phyloP scores from a whole-genome alignment of 2,888 invertebrate genomes.

The Phaonia tiefii region DNA sequence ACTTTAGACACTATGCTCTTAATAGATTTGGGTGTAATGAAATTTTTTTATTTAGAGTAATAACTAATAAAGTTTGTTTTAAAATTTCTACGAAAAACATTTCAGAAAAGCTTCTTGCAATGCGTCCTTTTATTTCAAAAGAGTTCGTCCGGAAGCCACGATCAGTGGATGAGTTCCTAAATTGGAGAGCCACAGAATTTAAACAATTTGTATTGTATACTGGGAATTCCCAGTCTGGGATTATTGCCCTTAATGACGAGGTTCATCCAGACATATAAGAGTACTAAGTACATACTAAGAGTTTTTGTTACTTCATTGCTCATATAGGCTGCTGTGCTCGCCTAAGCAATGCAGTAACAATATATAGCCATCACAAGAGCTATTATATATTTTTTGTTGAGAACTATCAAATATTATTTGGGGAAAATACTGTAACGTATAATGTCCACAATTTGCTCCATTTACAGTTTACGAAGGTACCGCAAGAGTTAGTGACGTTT shows the following conservation, averaged over 20 bases:
- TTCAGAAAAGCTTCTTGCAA: conserved; percentile 3
- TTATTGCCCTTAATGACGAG: conserved; percentile 37
- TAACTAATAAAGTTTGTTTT: conserved; percentile 21
- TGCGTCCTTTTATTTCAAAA: conserved; percentile 27
- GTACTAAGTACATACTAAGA: too few species aligned
- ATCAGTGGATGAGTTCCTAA: conserved; percentile 46
- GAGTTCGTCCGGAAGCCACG: conserved; percentile 56
- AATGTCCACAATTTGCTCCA: conserved; percentile 39
- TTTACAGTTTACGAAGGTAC: background rate
- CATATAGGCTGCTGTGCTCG: conserved; percentile 49
- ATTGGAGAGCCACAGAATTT: conserved; percentile 63
- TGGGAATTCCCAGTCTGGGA: too few species aligned
- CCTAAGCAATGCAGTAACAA: conserved; percentile 43
- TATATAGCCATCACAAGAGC: conserved; percentile 56
- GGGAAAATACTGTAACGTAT: conserved; percentile 21
- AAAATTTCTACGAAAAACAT: conserved; percentile 29
- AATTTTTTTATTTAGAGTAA: conserved; percentile 19
- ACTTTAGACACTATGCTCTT: conserved; percentile 54
- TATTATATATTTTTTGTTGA: conserved; percentile 66
- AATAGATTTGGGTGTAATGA: conserved; percentile 40
- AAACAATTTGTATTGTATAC: conserved; percentile 19
- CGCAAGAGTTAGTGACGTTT: too few species aligned
- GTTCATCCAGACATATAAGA: conserved; percentile 34
- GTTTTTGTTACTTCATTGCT: conserved; percentile 46
- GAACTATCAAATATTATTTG: conserved; percentile 36